Evolutionary conservation across 2,797 vertebrate genomes (phyloP).

Genomic region (Cygnus olor): DNA sequence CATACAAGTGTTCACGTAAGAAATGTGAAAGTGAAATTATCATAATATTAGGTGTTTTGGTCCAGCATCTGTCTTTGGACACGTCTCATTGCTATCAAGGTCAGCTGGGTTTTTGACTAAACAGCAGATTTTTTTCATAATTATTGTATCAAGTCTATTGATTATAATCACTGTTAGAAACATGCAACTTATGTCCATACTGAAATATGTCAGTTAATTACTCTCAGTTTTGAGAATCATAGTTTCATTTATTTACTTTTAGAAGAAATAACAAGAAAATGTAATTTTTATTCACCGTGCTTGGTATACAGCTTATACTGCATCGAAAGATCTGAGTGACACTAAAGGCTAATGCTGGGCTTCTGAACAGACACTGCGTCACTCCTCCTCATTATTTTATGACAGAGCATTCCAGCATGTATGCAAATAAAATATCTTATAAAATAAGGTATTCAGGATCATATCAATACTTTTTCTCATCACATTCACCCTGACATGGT

Average conservation of each 20-base stretch:
- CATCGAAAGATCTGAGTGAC: background rate
- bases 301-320: background rate
- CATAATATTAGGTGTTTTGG: background rate
- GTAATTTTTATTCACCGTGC: background rate
- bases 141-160: slow-evolving; percentile 32
- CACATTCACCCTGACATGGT: background rate
- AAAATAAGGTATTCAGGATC: background rate
- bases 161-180: slow-evolving; percentile 54
- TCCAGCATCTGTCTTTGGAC: background rate
- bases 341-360: slow-evolving; percentile 4
- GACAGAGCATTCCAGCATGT: background rate
- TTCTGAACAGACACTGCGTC: background rate
- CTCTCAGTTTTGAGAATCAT: background rate
- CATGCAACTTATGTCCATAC: background rate
- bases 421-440: background rate
- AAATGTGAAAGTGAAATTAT: background rate
- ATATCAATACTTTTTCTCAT: background rate
- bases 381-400: background rate
- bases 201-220: background rate
- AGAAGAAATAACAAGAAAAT: background rate
- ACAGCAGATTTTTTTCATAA: background rate
- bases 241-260: background rate
- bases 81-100: background rate
- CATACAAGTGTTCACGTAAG: background rate
- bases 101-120: background rate